Evolutionary conservation across 2,113 vertebrate genomes (phyloP), one percentile per base, ranked within the genome.

Genomic region (rabbit (Oryctolagus cuniculus)): DNA sequence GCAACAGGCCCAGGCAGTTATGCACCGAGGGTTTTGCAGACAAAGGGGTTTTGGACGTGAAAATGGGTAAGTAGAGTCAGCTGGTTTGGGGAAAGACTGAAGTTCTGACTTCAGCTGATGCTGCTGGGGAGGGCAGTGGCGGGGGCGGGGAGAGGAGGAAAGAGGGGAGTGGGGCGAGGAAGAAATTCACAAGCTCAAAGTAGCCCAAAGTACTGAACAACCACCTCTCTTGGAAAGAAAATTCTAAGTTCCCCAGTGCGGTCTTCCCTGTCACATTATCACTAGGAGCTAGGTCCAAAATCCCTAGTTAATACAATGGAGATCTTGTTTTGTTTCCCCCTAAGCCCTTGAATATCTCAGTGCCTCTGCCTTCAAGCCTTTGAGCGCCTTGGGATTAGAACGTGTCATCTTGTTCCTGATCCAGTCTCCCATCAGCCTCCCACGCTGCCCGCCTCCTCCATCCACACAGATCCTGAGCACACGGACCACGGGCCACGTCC

Each of bases 401-500:
- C 49, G 6, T 0, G 11, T 70, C 34, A 3, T 10, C 74, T 53
- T 27, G 17, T 22, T 55, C n/a, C 80, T 6, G 27, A 22, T 22
- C 27, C 6, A 0, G 5, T 69, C 53, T 87, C 74, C 75, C 34
- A 53, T 29, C 34, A 16, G 12, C 12, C 17, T 44, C 91, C 38
- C 61, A 1, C 0, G 19, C 58, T 5, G 58, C 27, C 84, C 85
- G 55, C 55, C 63, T 29, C 36, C 66, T 10, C 64, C 73, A 1
- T 58, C 29, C 74, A 29, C 2, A 34, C n/a, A 66, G 55, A 64
- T n/a, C 10, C 55, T 12, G 16, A 73, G 55, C 72, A 11, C 34
- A 2, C 22, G 53, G 0, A 12, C 29, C 70, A 15, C 22, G 77
- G 17, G 27, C 49, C 1, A 0, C 3, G 3, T 9, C 44, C 80